Conservation (phyloP, 2,113 vertebrate species). For the Aegotheles bennettii region DNA sequence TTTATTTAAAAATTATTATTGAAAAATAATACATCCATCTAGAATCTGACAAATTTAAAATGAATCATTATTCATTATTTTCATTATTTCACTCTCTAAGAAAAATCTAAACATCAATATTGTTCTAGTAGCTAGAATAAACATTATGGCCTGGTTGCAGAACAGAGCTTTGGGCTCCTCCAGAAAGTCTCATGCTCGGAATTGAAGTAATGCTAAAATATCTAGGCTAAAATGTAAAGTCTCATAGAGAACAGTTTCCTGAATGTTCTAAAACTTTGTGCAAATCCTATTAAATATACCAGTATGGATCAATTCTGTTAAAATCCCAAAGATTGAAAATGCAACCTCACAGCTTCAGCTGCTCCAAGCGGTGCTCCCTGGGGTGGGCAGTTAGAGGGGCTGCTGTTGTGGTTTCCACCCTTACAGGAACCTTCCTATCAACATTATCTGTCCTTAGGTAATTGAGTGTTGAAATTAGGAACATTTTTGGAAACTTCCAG, state of each 20-base stretch:
- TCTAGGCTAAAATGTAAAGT: not conserved
- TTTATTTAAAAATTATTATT: not conserved
- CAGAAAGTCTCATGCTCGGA: not conserved
- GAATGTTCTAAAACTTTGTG: not conserved
- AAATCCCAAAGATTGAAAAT: not conserved
- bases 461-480: not conserved
- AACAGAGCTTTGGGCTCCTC: not conserved
- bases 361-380: not conserved
- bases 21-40: not conserved
- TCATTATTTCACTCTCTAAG: not conserved
- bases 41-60: not conserved
- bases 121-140: not conserved
- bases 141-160: not conserved
- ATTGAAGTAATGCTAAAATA: not conserved
- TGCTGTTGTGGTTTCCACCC: not conserved
- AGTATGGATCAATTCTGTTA: not conserved
- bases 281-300: not conserved
- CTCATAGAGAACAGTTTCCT: fast-evolving
- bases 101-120: not conserved
- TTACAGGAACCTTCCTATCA: not conserved
- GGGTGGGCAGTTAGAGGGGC: not conserved
- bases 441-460: not conserved
- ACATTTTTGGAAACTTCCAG: not conserved
- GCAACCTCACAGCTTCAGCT: not conserved
- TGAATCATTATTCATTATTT: not conserved